Percentiles rank a stretch among this genome's conserved stretches.
phyloP scores from a whole-genome alignment of 2,888 invertebrate genomes.

The Hydrotaea cyrtoneurina region DNA sequence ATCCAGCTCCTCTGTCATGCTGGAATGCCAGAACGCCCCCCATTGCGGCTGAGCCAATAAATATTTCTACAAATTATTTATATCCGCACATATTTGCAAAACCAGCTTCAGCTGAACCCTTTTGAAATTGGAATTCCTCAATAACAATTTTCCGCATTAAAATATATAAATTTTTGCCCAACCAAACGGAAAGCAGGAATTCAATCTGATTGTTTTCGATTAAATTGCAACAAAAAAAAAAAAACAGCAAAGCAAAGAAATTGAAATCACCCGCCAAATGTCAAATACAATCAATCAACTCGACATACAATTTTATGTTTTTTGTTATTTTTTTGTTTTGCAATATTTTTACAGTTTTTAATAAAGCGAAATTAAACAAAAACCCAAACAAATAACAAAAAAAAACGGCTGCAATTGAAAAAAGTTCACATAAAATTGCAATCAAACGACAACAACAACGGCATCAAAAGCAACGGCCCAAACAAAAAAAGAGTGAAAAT shows the following conservation, averaged over 20 bases:
- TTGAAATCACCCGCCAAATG: conserved; percentile 15
- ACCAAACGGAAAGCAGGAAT: not conserved
- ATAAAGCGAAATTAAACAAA: conserved; percentile 52
- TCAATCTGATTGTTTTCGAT: conserved; percentile 9
- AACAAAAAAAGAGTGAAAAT: not conserved
- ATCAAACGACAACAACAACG: conserved; percentile 59
- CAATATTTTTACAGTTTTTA: conserved; percentile 57
- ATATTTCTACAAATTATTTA: no score
- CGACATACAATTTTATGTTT: conserved; percentile 17
- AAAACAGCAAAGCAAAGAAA: not conserved
- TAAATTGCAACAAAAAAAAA: not conserved
- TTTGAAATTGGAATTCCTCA: no score
- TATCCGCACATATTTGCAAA: no score
- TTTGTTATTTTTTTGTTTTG: not conserved
- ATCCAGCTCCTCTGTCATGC: no score
- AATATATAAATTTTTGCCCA: not conserved
- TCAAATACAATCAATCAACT: conserved; percentile 37
- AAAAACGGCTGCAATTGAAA: conserved; percentile 31
- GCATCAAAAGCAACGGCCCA: conserved; percentile 20
- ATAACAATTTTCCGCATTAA: no score
- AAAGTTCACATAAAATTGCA: conserved; percentile 58
- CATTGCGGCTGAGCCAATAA: no score
- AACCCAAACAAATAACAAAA: conserved; percentile 35
- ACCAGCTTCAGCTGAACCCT: no score
- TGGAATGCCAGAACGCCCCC: no score